Conservation (phyloP, 1,140 invertebrate genomes). For the Diorhabda sublineata region DNA sequence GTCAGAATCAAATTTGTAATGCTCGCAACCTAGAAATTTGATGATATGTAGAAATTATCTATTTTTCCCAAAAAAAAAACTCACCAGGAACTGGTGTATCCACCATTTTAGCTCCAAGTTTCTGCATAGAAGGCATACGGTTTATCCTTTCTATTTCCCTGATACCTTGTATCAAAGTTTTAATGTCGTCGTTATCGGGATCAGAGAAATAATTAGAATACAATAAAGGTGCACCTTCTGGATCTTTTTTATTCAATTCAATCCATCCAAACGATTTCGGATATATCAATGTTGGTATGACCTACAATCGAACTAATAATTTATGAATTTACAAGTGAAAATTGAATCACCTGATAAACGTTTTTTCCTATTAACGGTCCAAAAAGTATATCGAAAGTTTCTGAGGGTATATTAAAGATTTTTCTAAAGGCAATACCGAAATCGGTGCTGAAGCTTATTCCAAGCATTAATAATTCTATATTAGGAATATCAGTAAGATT, state of each 20-base stretch:
- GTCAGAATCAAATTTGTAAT: constrained; percentile 47
- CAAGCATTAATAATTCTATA: constrained; percentile 5
- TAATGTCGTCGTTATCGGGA: constrained; percentile 47
- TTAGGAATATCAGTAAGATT: constrained; percentile 7
- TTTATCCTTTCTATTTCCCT: constrained; percentile 42
- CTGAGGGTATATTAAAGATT: constrained; percentile 9
- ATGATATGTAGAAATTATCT: not conserved
- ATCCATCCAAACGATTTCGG: constrained; percentile 64
- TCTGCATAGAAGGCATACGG: constrained; percentile 42
- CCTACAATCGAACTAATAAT: no score
- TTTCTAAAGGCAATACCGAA: constrained; percentile 8
- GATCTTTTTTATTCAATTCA: constrained; percentile 56
- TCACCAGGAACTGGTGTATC: constrained; percentile 45
- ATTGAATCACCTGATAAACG: constrained; percentile 7
- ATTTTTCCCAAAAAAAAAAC: not conserved
- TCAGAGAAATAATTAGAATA: constrained; percentile 62
- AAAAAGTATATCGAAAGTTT: not conserved
- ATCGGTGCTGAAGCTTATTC: not conserved
- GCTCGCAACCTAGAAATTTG: constrained; percentile 49
- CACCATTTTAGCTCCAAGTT: constrained; percentile 46
- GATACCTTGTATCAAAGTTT: constrained; percentile 45
- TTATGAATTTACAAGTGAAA: not conserved
- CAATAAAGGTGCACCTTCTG: constrained; percentile 60
- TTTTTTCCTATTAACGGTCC: not conserved
- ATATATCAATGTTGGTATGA: constrained; percentile 62